These are phyloP conservation scores for Edolisoma coerulescens DNA, from an alignment of 2,113 vertebrate species.

Conservation along the genomic window DNA sequence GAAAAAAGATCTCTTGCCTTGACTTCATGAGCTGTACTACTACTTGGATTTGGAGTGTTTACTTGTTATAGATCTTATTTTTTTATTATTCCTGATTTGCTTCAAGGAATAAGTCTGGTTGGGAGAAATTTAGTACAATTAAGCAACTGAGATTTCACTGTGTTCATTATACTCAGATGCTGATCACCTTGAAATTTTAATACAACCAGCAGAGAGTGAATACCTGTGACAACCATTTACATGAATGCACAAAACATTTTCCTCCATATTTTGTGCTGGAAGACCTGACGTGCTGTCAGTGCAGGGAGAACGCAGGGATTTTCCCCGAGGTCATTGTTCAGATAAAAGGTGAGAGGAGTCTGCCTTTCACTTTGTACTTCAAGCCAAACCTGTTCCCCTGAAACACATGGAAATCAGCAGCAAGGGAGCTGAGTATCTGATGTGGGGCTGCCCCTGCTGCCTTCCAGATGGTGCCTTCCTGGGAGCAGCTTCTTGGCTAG, in stretches of 20 bases:
- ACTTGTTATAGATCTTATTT: not conserved
- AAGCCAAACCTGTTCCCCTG: not conserved
- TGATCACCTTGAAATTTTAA: not conserved
- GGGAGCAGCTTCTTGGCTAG: not conserved
- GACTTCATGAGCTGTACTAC: not conserved
- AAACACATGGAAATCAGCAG: not conserved
- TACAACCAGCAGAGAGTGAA: not conserved
- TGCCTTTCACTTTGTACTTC: not conserved
- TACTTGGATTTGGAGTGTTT: not conserved
- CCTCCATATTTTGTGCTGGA: not conserved
- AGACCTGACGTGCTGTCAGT: not conserved
- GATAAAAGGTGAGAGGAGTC: not conserved
- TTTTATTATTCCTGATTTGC: not conserved
- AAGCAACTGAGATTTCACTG: not conserved
- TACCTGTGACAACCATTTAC: not conserved
- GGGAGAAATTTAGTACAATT: not conserved
- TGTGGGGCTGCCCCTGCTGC: not conserved
- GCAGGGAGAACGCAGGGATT: accelerated
- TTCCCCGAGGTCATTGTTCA: accelerated
- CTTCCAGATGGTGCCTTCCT: not conserved
- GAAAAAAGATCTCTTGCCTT: not conserved
- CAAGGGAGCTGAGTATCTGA: not conserved
- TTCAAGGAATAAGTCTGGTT: not conserved
- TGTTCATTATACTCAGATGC: not conserved
- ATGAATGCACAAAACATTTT: not conserved